Evolutionary conservation across 2,797 vertebrate genomes (phyloP), one percentile per base, ranked within the genome.

Genomic region (Mionectes olivaceus): DNA sequence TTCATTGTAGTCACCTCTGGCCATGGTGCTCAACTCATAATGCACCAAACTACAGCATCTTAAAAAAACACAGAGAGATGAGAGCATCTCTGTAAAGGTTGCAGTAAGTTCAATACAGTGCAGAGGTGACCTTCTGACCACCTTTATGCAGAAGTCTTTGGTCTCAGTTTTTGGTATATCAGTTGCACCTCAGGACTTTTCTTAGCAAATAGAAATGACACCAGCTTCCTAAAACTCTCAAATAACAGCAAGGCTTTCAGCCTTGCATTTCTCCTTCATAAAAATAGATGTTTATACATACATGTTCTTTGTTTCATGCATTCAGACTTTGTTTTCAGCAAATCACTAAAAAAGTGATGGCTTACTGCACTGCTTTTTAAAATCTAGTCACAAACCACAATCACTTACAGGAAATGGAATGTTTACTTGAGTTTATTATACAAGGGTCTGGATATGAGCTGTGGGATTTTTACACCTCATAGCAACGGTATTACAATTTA

Each of bases 401-500:
- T 98, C 98, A 84, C 98, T 98, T 95, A 97, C 99, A 99, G 99
- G 99, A 99, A 99, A 98, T 98, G 97, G 98, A 99, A 98, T 99
- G 98, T 99, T 99, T 99, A 99, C 98, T 98, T 97, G 94, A 98
- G 98, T 98, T 98, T 98, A 98, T 98, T 98, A 99, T 99, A 98
- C 98, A 98, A 98, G 98, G 96, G 97, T 97, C 98, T 98, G 95
- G 97, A 98, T 98, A 97, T 98, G 98, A 98, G 98, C 98, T 98
- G 97, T 97, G 98, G 98, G 98, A 99, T 98, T 98, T 98, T 98
- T 98, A 98, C 98, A 98, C 98, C 98, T 98, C 98, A 98, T 98
- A 98, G 98, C 98, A 98, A 98, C 95, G 96, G 98, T 99, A 99
- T 99, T 99, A 98, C 98, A 98, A 99, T 99, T 99, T 99, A 99